Evolutionary conservation across 1,140 invertebrate genomes (phyloP).

Genomic region (Camponotus vicinus): DNA sequence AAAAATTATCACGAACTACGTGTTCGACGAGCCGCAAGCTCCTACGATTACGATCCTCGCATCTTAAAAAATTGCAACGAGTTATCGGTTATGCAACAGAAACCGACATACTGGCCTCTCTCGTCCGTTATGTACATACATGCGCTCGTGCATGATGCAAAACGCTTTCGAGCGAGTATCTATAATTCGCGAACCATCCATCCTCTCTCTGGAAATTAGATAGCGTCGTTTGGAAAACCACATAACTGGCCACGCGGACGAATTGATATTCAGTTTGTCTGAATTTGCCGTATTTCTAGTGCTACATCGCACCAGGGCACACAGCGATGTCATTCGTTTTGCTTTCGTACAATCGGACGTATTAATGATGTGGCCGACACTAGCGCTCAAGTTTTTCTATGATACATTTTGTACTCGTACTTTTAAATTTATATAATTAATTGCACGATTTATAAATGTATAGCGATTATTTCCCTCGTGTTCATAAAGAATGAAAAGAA

Average conservation of each 20-base stretch:
- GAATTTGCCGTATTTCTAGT: constrained; percentile 27
- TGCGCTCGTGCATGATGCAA: constrained; percentile 33
- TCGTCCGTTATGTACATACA: constrained; percentile 3
- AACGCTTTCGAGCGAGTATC: constrained; percentile 33
- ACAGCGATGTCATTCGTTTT: constrained; percentile 11
- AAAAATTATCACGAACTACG: constrained; percentile 16
- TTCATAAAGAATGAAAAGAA: neutral
- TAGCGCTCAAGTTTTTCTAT: neutral
- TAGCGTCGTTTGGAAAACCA: constrained; percentile 45
- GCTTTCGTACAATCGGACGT: neutral
- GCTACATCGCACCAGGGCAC: neutral
- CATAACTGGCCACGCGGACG: neutral
- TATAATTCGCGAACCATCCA: constrained; percentile 44
- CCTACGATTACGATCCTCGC: constrained; percentile 26
- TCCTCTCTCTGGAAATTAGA: constrained; percentile 17
- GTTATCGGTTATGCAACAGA: neutral
- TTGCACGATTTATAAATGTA: neutral
- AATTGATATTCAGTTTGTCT: constrained; percentile 23
- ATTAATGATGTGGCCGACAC: neutral
- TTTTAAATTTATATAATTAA: neutral
- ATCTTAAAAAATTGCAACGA: constrained; percentile 47
- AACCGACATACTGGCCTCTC: constrained; percentile 39
- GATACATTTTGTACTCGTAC: neutral
- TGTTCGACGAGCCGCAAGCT: constrained; percentile 11
- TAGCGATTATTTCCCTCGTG: too few relatives aligned